Evolutionary conservation across 2,113 vertebrate genomes (phyloP), one percentile per base, ranked within the genome.

Genomic region (Myxocyprinus asiaticus): DNA sequence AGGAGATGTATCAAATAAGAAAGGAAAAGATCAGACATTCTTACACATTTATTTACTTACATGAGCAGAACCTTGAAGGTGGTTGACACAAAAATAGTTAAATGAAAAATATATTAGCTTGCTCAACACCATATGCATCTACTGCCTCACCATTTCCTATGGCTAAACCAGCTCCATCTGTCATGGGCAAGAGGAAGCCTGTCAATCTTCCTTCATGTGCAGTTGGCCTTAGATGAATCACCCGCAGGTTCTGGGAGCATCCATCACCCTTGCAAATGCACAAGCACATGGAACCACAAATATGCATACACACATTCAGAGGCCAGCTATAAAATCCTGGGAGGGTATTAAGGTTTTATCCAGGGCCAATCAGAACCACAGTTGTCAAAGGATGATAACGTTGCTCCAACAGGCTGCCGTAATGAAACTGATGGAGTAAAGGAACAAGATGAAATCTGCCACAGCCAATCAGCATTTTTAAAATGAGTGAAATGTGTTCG

Each of bases 361-460:
- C 0, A 7, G 10, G 47, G 67, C 81, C 85, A 87, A 86, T 87
- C 79, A 85, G 85, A 82, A 84, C 65, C 22, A 22, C 33, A 66
- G 43, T 65, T 88, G 86, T 90, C 88, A 86, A 80, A 56, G 79
- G 69, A 75, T 78, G 61, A 88, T 1, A 33, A 67, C 64, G 50
- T 88, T 84, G 86, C 68, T 50, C 70, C 45, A 62, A 74, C 70
- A 45, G 42, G 71, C 33, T 11, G 67, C 76, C 56, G 33, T 81
- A 82, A 79, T 81, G 81, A 83, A 85, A 81, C 80, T 64, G 85
- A 81, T 55, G 63, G 84, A 67, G 80, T 76, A 86, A 84, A 70
- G 69, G 66, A 67, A 76, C 72, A 80, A 77, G 78, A 79, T 69
- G 76, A 71, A 83, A 84, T 81, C 59, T 81, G 81, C 77, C 79